These are phyloP conservation scores for Poecilia gillii DNA, from an alignment of 2,797 vertebrate genomes.

Conservation along the genomic window DNA sequence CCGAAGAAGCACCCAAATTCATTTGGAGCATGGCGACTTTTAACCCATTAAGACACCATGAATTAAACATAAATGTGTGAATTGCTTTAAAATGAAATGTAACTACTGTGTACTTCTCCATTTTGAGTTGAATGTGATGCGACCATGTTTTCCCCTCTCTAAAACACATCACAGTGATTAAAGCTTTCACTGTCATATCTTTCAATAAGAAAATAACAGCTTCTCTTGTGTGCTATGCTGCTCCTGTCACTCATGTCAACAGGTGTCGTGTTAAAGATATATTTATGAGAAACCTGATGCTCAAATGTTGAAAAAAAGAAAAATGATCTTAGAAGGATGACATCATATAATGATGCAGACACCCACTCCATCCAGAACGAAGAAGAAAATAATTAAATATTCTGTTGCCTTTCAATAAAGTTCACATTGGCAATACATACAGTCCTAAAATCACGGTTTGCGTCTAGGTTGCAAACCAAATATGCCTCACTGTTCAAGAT, in stretches of 20 bases:
- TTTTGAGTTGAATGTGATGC: slow-evolving; percentile 3
- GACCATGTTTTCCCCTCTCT: not conserved
- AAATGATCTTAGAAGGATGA: not conserved
- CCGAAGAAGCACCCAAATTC: not conserved
- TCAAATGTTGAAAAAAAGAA: not conserved
- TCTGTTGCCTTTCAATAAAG: no score
- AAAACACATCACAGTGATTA: not conserved
- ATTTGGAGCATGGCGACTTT: not conserved
- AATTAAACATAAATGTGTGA: not conserved
- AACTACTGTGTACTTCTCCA: not conserved
- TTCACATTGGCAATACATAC: not conserved
- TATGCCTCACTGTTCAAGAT: not conserved
- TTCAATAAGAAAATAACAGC: not conserved
- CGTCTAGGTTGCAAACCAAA: not conserved
- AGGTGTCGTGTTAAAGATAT: not conserved
- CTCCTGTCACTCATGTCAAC: slow-evolving; percentile 5
- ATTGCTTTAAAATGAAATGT: not conserved
- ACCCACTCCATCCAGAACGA: not conserved
- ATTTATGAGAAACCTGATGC: not conserved
- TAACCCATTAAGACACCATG: not conserved
- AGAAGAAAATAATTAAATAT: not conserved
- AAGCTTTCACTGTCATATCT: not conserved
- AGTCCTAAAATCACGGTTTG: not conserved
- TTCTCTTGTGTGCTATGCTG: not conserved
- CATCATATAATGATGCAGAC: not conserved